Evolutionary conservation across 2,888 invertebrate genomes (phyloP).

Genomic region (Tromatobia lineatoria): DNA sequence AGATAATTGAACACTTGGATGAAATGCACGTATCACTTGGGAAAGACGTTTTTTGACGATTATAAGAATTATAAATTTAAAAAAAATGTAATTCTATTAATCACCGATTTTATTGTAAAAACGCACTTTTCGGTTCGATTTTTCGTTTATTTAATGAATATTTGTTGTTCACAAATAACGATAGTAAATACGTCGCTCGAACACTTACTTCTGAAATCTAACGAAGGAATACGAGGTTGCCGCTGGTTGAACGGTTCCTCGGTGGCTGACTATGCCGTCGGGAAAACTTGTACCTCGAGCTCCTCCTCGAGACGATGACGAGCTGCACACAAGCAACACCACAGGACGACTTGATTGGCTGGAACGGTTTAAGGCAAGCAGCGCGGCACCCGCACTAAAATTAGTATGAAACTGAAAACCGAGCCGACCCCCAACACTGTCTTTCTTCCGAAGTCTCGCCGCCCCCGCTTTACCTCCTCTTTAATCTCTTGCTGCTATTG

Average conservation of each 20-base stretch:
- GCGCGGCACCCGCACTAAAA: constrained; percentile 70
- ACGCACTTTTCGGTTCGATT: background rate
- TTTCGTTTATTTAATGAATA: background rate
- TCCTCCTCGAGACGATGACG: constrained; percentile 63
- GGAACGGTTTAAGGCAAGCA: constrained; percentile 73
- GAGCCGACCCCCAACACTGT: constrained; percentile 64
- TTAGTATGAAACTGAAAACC: constrained; percentile 74
- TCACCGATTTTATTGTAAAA: constrained; percentile 7
- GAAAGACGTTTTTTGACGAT: background rate
- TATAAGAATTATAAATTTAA: background rate
- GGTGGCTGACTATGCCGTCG: constrained; percentile 70
- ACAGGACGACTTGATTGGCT: constrained; percentile 72
- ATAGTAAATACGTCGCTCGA: constrained; percentile 8
- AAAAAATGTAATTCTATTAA: background rate
- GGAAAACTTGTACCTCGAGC: constrained; percentile 66
- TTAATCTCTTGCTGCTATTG: constrained; percentile 21
- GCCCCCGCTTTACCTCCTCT: constrained; percentile 53
- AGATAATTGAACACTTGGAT: constrained; percentile 24
- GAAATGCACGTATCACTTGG: constrained; percentile 28
- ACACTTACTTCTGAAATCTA: constrained; percentile 69
- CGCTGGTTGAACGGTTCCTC: constrained; percentile 70
- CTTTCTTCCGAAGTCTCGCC: constrained; percentile 56
- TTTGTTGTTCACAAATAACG: background rate
- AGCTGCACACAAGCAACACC: constrained; percentile 57
- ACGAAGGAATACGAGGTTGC: constrained; percentile 66